These are phyloP conservation scores for Acanthurus leucopareius DNA, from an alignment of 2,797 vertebrate genomes.

Conservation along the genomic window DNA sequence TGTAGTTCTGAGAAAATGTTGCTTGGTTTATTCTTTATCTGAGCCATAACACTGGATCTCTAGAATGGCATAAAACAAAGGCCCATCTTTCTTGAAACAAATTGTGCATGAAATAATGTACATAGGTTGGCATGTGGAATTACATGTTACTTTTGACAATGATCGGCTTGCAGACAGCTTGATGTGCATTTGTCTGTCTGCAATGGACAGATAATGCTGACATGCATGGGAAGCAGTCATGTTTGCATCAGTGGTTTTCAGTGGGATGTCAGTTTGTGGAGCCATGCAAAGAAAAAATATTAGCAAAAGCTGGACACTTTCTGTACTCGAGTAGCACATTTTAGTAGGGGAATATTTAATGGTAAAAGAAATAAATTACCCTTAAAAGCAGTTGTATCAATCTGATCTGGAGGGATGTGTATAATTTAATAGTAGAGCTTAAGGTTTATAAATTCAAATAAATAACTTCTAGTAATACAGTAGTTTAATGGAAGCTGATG, in stretches of 20 bases:
- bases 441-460: neutral
- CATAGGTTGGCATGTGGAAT: conserved; percentile 21
- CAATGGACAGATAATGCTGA: conserved; percentile 20
- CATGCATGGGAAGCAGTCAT: conserved; percentile 40
- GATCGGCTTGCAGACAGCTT: conserved; percentile 34
- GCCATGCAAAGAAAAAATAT: neutral
- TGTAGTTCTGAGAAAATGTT: neutral
- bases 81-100: neutral
- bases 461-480: neutral
- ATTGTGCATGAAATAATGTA: conserved; percentile 35
- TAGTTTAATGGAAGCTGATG: neutral
- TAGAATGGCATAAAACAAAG: neutral
- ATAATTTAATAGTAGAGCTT: neutral
- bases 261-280: conserved; percentile 16
- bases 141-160: conserved; percentile 48
- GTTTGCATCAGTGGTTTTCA: conserved; percentile 35
- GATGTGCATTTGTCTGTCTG: conserved; percentile 28
- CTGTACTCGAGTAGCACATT: neutral
- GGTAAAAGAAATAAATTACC: neutral
- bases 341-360: neutral
- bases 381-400: neutral
- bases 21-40: neutral
- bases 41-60: neutral
- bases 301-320: conserved; percentile 13
- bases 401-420: neutral